Percentiles rank a stretch among this genome's conserved stretches.
phyloP scores from a whole-genome alignment of 1,140 invertebrate genomes.

The Pentalonia nigronervosa region DNA sequence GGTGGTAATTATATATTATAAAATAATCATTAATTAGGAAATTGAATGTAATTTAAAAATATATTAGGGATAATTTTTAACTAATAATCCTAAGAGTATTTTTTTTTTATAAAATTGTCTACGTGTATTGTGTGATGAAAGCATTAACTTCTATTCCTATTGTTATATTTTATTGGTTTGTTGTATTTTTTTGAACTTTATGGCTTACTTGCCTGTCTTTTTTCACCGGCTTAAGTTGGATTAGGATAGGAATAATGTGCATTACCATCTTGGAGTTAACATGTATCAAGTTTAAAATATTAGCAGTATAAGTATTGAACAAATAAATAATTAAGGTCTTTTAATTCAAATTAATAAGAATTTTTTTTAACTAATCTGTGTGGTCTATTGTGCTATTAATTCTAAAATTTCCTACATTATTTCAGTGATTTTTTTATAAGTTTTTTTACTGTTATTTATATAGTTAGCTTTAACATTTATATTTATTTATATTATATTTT shows the following conservation, averaged over 20 bases:
- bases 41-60: conserved; percentile 8
- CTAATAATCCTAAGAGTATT: neutral
- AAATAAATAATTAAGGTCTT: neutral
- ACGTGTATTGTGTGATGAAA: conserved; percentile 40
- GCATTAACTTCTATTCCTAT: conserved; percentile 23
- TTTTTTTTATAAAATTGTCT: conserved; percentile 33
- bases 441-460: conserved; percentile 34
- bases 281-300: neutral
- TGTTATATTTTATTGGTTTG: neutral
- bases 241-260: neutral
- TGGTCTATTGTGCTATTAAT: neutral
- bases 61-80: conserved; percentile 7
- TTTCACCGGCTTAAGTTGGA: neutral
- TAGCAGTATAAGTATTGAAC: neutral
- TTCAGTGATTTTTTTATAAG: neutral
- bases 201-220: neutral
- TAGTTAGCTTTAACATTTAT: neutral
- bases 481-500: neutral
- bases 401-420: neutral
- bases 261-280: neutral
- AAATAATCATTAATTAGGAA: neutral
- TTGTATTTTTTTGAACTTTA: neutral
- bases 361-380: neutral
- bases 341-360: neutral
- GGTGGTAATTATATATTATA: conserved; percentile 9